Evolutionary conservation across 1,140 invertebrate species (phyloP).

Genomic region (Pseudomyrmex cubaensis): DNA sequence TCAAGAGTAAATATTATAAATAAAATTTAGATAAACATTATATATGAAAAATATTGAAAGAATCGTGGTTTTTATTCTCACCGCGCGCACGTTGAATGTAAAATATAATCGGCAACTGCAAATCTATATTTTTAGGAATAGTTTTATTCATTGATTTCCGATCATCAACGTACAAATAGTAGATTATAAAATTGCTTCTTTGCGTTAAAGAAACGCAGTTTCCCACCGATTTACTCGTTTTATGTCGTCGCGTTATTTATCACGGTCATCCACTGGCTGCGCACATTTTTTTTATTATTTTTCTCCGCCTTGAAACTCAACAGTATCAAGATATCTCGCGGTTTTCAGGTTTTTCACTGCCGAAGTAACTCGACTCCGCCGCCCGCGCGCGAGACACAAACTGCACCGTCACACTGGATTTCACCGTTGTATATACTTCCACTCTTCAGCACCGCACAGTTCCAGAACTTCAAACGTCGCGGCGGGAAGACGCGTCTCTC

Average conservation of each 20-base stretch:
- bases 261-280: constrained; percentile 8
- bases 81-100: background rate
- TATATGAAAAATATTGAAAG: background rate
- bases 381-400: background rate
- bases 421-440: background rate
- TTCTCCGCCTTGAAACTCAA: background rate
- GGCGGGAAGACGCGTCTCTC: constrained; percentile 4
- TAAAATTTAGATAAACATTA: too few species aligned
- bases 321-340: background rate
- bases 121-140: background rate
- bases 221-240: constrained; percentile 13
- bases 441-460: constrained; percentile 38
- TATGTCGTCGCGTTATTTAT: constrained; percentile 26
- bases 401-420: background rate
- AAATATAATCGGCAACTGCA: background rate
- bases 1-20: background rate
- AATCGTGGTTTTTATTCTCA: background rate
- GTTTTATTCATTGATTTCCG: background rate
- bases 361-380: constrained; percentile 16
- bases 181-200: background rate
- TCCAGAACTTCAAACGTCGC: constrained; percentile 26
- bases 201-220: background rate
- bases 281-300: constrained; percentile 9
- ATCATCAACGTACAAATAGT: background rate
- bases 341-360: constrained; percentile 22